Percentiles rank a stretch among this genome's conserved stretches.
phyloP scores from a whole-genome alignment of 2,888 invertebrate genomes.

The Zygaena filipendulae region DNA sequence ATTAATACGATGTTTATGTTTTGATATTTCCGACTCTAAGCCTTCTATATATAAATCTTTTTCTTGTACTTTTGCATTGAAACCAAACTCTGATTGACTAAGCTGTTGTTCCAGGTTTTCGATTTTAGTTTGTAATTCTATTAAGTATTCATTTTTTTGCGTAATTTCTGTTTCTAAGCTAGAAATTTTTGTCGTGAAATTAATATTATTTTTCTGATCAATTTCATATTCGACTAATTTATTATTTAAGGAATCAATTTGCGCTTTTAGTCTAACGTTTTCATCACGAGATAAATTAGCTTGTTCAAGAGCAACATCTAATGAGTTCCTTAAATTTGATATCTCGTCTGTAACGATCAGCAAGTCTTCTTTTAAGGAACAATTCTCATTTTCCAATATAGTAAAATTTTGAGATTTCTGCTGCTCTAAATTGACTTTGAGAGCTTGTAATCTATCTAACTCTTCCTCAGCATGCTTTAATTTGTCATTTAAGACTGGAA shows the following conservation, averaged over 20 bases:
- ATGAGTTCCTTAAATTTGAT: slow-evolving; percentile 26
- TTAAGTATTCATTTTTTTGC: slow-evolving; percentile 44
- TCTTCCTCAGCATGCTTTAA: slow-evolving; percentile 48
- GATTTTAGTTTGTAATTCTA: slow-evolving; percentile 36
- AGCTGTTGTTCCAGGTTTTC: slow-evolving; percentile 40
- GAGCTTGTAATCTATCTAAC: slow-evolving; percentile 34
- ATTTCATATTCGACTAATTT: slow-evolving; percentile 50
- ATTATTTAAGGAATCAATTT: slow-evolving; percentile 42
- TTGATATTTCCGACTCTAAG: slow-evolving; percentile 73
- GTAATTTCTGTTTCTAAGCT: slow-evolving; percentile 42
- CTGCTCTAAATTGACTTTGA: slow-evolving; percentile 33
- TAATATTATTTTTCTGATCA: slow-evolving; percentile 47
- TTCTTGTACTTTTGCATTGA: slow-evolving; percentile 79
- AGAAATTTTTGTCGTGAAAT: slow-evolving; percentile 44
- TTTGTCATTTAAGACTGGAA: slow-evolving; percentile 45
- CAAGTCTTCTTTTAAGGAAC: slow-evolving; percentile 27
- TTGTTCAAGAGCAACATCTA: slow-evolving; percentile 31
- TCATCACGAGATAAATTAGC: slow-evolving; percentile 30
- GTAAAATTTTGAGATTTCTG: slow-evolving; percentile 32
- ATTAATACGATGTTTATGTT: slow-evolving; percentile 72
- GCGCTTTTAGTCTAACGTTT: slow-evolving; percentile 29
- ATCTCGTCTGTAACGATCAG: slow-evolving; percentile 28
- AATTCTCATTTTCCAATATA: slow-evolving; percentile 29
- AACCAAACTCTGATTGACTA: slow-evolving; percentile 49
- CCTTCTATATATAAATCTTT: slow-evolving; percentile 79